Evolutionary conservation across 2,797 vertebrate genomes (phyloP), one percentile per base, ranked within the genome.

Genomic region (Etheostoma perlongum): DNA sequence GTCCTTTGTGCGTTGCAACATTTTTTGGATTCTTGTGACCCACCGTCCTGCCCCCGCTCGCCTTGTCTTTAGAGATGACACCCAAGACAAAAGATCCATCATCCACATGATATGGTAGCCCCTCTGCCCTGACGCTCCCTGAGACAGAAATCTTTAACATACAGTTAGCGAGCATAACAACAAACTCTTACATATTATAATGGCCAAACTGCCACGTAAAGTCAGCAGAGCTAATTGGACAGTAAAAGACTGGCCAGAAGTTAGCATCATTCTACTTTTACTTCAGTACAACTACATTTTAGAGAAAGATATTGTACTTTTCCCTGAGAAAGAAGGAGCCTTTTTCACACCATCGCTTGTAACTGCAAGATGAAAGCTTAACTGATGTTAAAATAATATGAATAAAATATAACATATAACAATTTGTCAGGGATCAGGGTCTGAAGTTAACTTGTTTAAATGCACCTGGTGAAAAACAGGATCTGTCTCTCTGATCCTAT

Each of bases 71-170:
- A 53, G 49, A 67, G 83, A 89, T 86, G 88, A 73, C 88, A 89
- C 83, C 77, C 81, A 6, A 77, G 74, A 93, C 91, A 93, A 93
- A 91, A 81, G 90, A 87, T 77, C 81, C 91, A 84, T 91, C 90
- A 88, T 71, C 60, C 52, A 4, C 78, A 78, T 86, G 88, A 91
- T 84, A 86, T 57, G 89, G 86, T 83, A 11, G 78, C 86, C 89
- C 87, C 88, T 71, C 74, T 62, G 66, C 74, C 78, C 73, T n/a
- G 55, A 64, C 51, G 64, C 77, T 83, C 81, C 79, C 74, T 6
- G 82, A 75, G 83, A 91, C 89, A 87, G 83, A 82, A 90, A 84
- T 85, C 86, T 88, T 78, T 68, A 65, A 75, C 72, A 42, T 87
- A 91, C 91, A 91, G 89, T 90, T 47, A 70, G 73, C 74, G 65